Evolutionary conservation across 1,140 invertebrate genomes (phyloP), one percentile per base, ranked within the genome.

Genomic region (Drosophila aff.): DNA sequence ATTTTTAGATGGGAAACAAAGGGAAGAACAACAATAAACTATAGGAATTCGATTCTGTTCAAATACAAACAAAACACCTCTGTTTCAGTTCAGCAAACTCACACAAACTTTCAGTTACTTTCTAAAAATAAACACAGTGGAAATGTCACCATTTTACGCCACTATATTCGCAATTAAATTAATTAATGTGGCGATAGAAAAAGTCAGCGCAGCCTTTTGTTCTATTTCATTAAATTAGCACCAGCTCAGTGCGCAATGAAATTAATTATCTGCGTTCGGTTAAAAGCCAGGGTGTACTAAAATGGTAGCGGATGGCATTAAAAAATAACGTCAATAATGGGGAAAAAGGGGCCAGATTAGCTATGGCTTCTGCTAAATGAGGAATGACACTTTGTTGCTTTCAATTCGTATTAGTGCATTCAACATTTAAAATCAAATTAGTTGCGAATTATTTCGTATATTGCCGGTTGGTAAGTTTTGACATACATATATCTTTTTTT

Each of bases 211-310:
- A 31, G 67, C 55, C 53, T 69, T 72, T 63, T 43, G 44, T 53
- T 49, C 55, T 41, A 79, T 81, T 77, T 78, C 79, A 79, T 79
- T 78, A 58, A 86, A 82, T 87, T 75, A 82, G 49, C 47, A 63
- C 47, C 66, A 46, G 41, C 38, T 60, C 67, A 47, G 60, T 66
- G 57, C 31, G 61, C 59, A 66, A 66, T 50, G 40, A 72, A 84
- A 76, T 76, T 71, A 83, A 84, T 84, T 84, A 72, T 66, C 62
- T 61, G 71, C 53, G 44, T 72, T 72, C 31, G 44, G 47, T 69
- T 77, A 61, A 77, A 59, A 28, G 23, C 49, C 38, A 53, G 28
- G 60, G 28, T 46, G 13, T 11, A 61, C 15, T 55, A 36, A 41
- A 73, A 57, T 66, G 61, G 23, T 61, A 46, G 60, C 33, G 46